Percentiles rank a stretch among this genome's conserved stretches.
Evolutionary conservation across 2,113 vertebrate species (phyloP).

Genomic region (Pelmatolapia mariae): DNA sequence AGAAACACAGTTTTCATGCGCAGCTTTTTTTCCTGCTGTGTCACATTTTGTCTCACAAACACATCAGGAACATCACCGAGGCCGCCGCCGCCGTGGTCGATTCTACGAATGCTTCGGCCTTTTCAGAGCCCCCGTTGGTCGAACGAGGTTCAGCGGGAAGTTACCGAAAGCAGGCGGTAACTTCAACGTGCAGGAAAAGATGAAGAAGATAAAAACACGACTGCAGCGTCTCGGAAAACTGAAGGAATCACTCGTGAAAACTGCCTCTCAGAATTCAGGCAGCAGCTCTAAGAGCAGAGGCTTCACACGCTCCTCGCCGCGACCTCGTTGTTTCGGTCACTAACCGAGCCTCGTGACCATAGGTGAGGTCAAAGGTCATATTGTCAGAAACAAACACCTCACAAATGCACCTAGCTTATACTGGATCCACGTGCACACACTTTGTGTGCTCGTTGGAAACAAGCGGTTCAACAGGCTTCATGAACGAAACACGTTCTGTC

Average conservation of each 20-base stretch:
- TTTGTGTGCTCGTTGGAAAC: background rate
- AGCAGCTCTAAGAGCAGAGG: fast-evolving
- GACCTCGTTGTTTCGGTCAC: background rate
- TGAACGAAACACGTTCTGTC: background rate
- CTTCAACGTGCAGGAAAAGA: background rate
- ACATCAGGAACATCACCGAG: background rate
- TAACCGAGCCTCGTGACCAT: background rate
- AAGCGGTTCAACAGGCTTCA: background rate
- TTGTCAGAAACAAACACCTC: fast-evolving
- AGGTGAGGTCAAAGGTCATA: background rate
- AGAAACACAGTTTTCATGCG: fast-evolving
- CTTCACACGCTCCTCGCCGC: fast-evolving
- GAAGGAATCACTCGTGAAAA: background rate
- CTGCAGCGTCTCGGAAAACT: background rate
- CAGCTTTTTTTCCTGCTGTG: background rate
- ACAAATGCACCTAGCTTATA: background rate
- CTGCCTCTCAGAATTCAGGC: background rate
- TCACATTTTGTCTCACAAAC: background rate
- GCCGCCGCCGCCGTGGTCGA: fast-evolving
- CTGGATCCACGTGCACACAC: background rate
- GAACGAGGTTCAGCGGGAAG: fast-evolving
- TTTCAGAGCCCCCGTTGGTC: background rate
- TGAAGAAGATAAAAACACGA: background rate
- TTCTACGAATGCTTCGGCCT: background rate
- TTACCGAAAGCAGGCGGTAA: fast-evolving